Base-by-base conservation (phyloP, 2,113 vertebrate species). In the Heterotis niloticus region DNA sequence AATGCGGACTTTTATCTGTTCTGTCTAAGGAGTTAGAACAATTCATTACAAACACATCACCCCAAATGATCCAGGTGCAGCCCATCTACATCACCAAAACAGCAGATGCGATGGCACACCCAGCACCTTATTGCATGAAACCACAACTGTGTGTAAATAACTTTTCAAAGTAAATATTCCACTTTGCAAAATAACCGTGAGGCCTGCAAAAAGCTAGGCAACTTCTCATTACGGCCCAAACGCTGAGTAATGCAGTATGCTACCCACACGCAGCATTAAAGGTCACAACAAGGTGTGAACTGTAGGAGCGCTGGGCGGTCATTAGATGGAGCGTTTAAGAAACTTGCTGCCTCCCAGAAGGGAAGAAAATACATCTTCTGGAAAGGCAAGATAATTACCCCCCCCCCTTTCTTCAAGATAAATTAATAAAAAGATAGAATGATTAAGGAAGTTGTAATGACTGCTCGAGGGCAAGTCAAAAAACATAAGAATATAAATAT, bases 311-410 rank as follows among this genome's bases (percentile, higher is more conserved):
- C 24, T 70, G 26, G 18, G 17, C 20, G 28, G 34, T 56, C 59
- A 34, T 65, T 68, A 1, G 67, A 83, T 20, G 65, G 77, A 75
- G 59, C 0, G 66, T 78, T 57, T 74, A 79, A 14, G 3, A 57
- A 57, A 74, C 10, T 14, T 18, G 44, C n/a, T 77, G 64, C n/a
- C 34, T 77, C 66, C 59, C 14, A 64, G 24, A 26, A 75, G 54
- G 64, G 34, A 4, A 14, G 10, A 26, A 17, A 66, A 24, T 62
- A 75, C 24, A 16, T 68, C 18, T 67, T 17, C 65, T 5, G 69
- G 64, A 72, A n/a, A 80, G 64, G 14, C 51, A 16, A 77, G 68
- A 64, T 82, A 78, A 82, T 80, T 77, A 74, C 77, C 62, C 29
- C 75, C 80, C n/a, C n/a, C 44, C 56, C 59, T 26, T 51, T 60